Evolutionary conservation across 2,888 invertebrate species (phyloP), one percentile per base, ranked within the genome.

Genomic region (Ornithoptera priamus): DNA sequence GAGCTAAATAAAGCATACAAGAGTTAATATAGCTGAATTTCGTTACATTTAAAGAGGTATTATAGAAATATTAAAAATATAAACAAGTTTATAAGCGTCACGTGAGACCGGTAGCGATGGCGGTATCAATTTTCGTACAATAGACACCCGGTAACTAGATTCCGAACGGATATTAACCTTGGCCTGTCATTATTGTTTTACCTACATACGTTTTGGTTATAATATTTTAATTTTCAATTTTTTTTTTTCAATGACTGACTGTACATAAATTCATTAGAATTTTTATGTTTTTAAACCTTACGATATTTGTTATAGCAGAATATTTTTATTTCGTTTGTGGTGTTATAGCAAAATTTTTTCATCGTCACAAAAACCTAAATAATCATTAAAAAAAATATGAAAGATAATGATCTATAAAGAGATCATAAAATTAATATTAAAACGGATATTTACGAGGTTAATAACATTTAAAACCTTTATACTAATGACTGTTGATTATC

Each of bases 91-190:
- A 36, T 62, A 30, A 20, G 56, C 36, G 69, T 62, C 59, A 70
- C 24, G 46, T 58, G 70, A 66, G 24, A 66, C 70, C 30, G 46
- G 62, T 58, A 24, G 42, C 57, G 36, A 62, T 30, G 20, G 20
- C 56, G 39, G 58, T 69, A 20, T 70, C 66, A 58, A 65, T 24
- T 69, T 66, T 58, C 59, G 62, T 57, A 62, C 62, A 53, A n/a
- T 63, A 58, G 42, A 62, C 53, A 56, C 22, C 15, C 22, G n/a
- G 69, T 69, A 62, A 69, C 53, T 61, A 39, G 65, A 69, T n/a
- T 20, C 65, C 61, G 4, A 65, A 60, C 12, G 20, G 22, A 53
- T 24, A 42, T 30, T 22, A 69, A 65, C 69, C 69, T 69, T 69
- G 69, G 39, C 53, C 42, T 65, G 64, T 68, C 57, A 5, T 57